A percentile compares a stretch with the other conserved stretches of the same genome.
phyloP scores from a whole-genome alignment of 2,888 invertebrate species.

The Arrhopalites spinosus region DNA sequence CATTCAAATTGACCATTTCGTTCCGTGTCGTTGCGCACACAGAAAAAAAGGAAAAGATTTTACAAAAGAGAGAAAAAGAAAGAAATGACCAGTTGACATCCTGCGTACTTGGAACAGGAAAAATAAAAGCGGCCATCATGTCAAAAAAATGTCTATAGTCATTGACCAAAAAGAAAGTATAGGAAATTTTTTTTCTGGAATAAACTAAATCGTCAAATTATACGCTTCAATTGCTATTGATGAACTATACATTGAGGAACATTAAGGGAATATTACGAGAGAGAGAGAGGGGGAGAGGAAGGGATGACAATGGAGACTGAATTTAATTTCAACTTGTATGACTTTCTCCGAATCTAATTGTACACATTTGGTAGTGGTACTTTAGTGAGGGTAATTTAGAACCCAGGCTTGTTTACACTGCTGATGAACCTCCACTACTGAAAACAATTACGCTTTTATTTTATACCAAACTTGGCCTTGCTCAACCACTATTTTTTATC shows the following conservation, averaged over 20 bases:
- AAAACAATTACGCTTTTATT: conserved; percentile 4
- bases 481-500: conserved; percentile 6
- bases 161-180: too few species aligned
- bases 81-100: too few species aligned
- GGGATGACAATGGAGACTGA: background rate
- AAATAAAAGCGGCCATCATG: too few species aligned
- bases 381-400: conserved; percentile 17
- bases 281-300: conserved; percentile 1
- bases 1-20: too few species aligned
- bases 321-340: background rate
- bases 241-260: background rate
- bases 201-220: conserved; percentile 21
- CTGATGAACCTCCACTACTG: conserved; percentile 9
- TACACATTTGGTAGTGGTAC: background rate
- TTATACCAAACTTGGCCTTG: too few species aligned
- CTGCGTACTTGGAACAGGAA: too few species aligned
- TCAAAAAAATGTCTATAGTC: too few species aligned
- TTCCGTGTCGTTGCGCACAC: too few species aligned
- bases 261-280: background rate
- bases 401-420: conserved; percentile 14
- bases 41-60: too few species aligned
- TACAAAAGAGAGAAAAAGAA: background rate
- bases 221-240: conserved; percentile 22
- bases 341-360: background rate
- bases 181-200: background rate